These are phyloP conservation scores for Alethe diademata DNA, from an alignment of 2,113 vertebrate species.

Conservation along the genomic window DNA sequence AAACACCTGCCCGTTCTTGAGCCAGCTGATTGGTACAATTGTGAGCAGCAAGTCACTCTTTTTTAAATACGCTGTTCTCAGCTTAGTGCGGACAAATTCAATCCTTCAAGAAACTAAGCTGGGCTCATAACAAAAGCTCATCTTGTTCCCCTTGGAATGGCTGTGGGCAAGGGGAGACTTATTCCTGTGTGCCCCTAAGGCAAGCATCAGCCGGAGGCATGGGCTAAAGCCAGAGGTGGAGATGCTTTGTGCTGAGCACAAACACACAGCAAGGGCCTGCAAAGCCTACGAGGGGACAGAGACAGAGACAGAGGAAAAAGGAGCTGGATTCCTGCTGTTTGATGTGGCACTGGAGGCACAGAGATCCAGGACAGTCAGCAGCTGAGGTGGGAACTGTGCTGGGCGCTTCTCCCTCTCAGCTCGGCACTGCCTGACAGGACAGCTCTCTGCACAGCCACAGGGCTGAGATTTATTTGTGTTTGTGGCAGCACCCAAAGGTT, in stretches of 20 bases:
- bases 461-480: background rate
- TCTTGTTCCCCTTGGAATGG: background rate
- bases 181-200: background rate
- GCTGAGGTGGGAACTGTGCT: background rate
- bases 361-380: background rate
- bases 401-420: background rate
- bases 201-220: background rate
- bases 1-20: fast-evolving
- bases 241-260: background rate
- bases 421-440: fast-evolving
- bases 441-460: background rate
- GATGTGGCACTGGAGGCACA: fast-evolving
- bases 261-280: background rate
- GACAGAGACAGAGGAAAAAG: background rate
- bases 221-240: background rate
- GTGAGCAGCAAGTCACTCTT: background rate
- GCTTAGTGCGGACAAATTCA: background rate
- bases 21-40: background rate
- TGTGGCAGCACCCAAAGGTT: background rate
- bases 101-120: background rate
- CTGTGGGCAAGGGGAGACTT: background rate
- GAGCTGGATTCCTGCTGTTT: background rate
- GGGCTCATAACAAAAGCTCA: background rate
- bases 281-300: background rate
- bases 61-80: background rate